Percentiles rank a stretch among this genome's conserved stretches.
phyloP scores from a whole-genome alignment of 2,797 vertebrate species.

The Clarias laeviceps region DNA sequence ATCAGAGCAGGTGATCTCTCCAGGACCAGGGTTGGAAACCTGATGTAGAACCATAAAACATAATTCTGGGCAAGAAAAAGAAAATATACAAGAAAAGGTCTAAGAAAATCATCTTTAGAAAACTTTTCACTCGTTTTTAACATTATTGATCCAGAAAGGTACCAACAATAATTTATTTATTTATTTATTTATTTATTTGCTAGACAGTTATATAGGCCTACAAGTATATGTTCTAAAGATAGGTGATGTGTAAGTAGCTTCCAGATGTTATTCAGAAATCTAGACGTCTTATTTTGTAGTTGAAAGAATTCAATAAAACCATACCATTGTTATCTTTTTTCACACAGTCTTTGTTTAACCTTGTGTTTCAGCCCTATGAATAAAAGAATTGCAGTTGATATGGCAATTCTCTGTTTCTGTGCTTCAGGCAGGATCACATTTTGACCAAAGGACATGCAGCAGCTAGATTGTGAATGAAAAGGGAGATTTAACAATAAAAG shows the following conservation, averaged over 20 bases:
- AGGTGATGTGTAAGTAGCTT: neutral
- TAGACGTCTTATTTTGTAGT: neutral
- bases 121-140: neutral
- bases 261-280: neutral
- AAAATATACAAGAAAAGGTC: neutral
- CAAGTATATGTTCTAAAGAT: neutral
- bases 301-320: neutral
- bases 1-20: too few species aligned
- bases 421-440: conserved; percentile 8
- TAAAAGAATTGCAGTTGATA: neutral
- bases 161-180: too few species aligned
- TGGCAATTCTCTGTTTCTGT: neutral
- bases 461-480: neutral
- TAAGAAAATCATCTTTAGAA: neutral
- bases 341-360: neutral
- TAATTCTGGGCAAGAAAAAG: neutral
- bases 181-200: too few species aligned
- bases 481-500: neutral
- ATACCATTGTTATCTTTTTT: neutral
- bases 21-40: too few species aligned
- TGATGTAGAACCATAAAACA: neutral
- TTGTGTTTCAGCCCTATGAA: neutral
- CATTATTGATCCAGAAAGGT: neutral
- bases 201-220: neutral
- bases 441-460: neutral